Evolutionary conservation across 2,113 vertebrate species (phyloP).

Genomic region (Microcebus murinus): DNA sequence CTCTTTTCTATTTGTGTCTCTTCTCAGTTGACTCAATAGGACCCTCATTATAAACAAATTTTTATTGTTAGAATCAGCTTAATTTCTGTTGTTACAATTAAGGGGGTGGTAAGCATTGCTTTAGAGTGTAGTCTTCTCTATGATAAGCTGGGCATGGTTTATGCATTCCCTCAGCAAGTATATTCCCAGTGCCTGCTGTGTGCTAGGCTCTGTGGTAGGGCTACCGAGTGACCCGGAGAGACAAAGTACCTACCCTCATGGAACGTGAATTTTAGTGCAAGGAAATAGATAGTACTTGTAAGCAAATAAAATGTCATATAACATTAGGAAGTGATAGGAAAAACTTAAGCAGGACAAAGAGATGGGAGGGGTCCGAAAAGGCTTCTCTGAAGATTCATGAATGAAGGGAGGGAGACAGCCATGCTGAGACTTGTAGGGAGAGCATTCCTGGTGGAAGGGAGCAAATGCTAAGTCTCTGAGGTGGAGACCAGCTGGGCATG

Average conservation of each 20-base stretch:
- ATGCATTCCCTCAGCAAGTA: background rate
- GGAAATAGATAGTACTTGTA: background rate
- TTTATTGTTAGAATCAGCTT: conserved; percentile 53
- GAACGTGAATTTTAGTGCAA: no score
- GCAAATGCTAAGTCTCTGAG: background rate
- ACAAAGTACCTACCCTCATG: background rate
- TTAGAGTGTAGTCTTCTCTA: background rate
- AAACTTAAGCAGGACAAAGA: background rate
- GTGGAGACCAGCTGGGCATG: background rate
- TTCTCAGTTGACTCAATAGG: conserved; percentile 43
- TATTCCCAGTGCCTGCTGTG: background rate
- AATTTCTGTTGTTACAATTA: conserved; percentile 66
- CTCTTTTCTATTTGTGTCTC: conserved; percentile 50
- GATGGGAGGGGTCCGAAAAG: background rate
- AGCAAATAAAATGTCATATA: background rate
- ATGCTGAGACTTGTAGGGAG: background rate
- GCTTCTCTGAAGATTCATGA: background rate
- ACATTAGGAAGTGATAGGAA: background rate
- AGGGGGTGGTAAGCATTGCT: conserved; percentile 23
- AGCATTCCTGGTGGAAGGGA: background rate
- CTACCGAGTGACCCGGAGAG: background rate
- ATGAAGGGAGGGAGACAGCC: background rate
- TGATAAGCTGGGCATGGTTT: background rate
- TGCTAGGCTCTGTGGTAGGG: background rate
- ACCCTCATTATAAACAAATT: conserved; percentile 55